Evolutionary conservation across 30 jellyfish, hydroid and myxozoan genomes (phyloP).

Genomic region (Mastigias papua): DNA sequence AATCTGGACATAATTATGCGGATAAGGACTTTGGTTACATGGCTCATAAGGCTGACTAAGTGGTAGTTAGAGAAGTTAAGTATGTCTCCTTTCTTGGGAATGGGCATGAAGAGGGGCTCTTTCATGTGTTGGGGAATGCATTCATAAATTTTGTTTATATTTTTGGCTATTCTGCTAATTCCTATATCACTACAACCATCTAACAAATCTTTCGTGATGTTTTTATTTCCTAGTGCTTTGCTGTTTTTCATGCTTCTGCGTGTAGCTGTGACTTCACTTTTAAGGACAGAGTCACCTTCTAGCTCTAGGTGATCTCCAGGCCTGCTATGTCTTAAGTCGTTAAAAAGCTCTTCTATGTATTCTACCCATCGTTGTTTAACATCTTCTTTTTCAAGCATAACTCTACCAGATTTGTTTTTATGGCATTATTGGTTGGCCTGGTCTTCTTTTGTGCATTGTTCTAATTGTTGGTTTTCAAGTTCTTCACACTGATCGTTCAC

Average conservation of each 20-base stretch:
- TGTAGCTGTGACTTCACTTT: not conserved
- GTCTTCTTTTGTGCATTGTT: too few relatives aligned
- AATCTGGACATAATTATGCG: not conserved
- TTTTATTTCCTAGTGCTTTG: conserved; percentile 4
- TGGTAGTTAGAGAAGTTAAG: not conserved
- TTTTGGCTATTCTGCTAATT: not conserved
- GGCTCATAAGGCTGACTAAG: not conserved
- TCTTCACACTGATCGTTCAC: conserved; percentile 48
- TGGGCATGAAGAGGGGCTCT: conserved; percentile 12
- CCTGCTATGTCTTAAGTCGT: not conserved
- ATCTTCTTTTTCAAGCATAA: conserved; percentile 3
- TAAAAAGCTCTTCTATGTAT: conserved; percentile 7
- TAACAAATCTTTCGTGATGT: not conserved
- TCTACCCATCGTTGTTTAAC: conserved; percentile 1
- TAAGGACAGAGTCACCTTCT: not conserved
- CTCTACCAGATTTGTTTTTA: not conserved
- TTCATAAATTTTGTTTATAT: not conserved
- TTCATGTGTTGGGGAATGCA: conserved; percentile 6
- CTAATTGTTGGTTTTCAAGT: conserved; percentile 23
- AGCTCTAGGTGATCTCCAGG: not conserved
- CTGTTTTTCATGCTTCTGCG: not conserved
- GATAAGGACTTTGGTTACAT: too few relatives aligned
- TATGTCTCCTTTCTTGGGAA: conserved; percentile 14
- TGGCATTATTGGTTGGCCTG: too few relatives aligned
- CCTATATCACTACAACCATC: not conserved